Base-by-base conservation (phyloP, 2,797 vertebrate species). In the Lagorchestes hirsutus region DNA sequence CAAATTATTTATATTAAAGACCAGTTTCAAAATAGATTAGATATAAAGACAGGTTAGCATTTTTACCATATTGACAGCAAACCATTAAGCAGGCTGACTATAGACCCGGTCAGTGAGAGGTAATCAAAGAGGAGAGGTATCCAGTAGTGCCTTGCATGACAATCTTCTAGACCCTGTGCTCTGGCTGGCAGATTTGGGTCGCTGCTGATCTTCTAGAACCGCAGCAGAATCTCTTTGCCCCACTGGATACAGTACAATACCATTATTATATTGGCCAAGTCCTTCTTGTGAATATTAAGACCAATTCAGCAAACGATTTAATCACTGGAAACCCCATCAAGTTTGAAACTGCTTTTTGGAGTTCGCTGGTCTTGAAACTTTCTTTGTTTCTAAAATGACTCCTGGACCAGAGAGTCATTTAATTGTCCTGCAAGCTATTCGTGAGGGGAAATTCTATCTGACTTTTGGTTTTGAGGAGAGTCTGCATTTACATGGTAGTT, bases 41-140 rank as follows among this genome's bases (percentile, higher is more conserved):
- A 99, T 94, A 97, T 98, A 98, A 98, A 98, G 98, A 97, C 93
- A 95, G 98, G 98, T 98, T 98, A 98, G 98, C 98, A 98, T 98
- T 98, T 99, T 99, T 98, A 98, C 98, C 98, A 98, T 98, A 99
- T 98, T 97, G 99, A 98, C 99, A 99, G 98, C 98, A 98, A 98
- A 98, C 98, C 98, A 98, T 98, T 98, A 98, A 98, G 96, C 96
- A 95, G 94, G 97, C 98, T 96, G 97, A 62, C 95, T 97, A 97
- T 98, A 98, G 98, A 98, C 98, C 98, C 3, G 22, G 97, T 95
- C 97, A 97, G 97, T 97, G 98, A 98, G 98, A 98, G 97, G 97
- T 98, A 98, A 99, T 99, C 98, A 95, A 98, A 98, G 96, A 12
- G 96, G 97, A 94, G 90, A 96, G 98, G 98, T 97, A 98, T 97